phyloP scores from a whole-genome alignment of 1,140 invertebrate genomes.

The Polypedilum vanderplanki region DNA sequence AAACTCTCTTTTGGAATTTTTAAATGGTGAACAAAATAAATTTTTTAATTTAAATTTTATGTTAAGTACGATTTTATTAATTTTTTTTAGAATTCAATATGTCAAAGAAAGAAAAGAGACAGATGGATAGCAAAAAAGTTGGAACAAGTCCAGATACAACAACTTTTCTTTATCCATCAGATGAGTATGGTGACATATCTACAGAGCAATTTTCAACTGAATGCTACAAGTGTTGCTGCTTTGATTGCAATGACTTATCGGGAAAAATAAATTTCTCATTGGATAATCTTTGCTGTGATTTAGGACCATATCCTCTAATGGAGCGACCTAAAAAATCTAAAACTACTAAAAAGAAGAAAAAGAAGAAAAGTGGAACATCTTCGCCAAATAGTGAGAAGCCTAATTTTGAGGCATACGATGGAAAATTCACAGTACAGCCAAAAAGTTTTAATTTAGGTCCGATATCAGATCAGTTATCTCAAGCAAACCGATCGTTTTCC shows the following conservation, averaged over 20 bases:
- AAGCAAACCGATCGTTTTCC: neutral
- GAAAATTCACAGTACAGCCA: neutral
- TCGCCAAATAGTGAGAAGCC: neutral
- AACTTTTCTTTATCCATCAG: neutral
- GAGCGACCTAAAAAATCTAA: neutral
- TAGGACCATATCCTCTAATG: neutral
- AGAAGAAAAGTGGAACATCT: neutral
- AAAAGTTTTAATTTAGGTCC: conserved; percentile 21
- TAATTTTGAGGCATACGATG: neutral
- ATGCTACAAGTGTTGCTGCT: neutral
- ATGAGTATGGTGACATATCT: neutral
- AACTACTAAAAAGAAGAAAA: conserved; percentile 1
- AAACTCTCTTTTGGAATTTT: neutral
- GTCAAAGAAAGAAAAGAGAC: conserved; percentile 4
- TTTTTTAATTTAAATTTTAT: neutral
- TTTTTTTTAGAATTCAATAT: neutral
- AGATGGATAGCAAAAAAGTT: neutral
- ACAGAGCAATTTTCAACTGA: neutral
- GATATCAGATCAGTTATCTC: neutral
- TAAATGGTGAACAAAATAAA: neutral
- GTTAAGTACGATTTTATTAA: neutral
- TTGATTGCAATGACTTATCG: neutral
- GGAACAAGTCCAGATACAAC: neutral
- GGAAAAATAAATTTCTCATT: conserved; percentile 7
- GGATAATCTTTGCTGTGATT: conserved; percentile 25